Percentiles rank a stretch among this genome's conserved stretches.
These are phyloP conservation scores for Syrista parreyssii DNA, from an alignment of 2,888 invertebrate genomes.

Conservation along the genomic window DNA sequence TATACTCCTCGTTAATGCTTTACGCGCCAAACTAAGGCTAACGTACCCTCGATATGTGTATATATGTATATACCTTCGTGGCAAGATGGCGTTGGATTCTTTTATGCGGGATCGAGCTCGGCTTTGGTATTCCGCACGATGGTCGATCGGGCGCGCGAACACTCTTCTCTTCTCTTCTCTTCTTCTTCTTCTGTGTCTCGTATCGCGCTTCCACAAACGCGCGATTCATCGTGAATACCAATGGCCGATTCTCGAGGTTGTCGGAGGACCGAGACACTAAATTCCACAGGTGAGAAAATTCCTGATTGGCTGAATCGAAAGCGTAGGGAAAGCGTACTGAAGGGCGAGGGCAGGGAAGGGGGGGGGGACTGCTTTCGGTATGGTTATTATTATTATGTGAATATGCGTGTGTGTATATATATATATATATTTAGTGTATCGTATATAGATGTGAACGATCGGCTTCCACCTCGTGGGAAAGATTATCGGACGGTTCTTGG, in stretches of 20 bases:
- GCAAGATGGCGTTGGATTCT: no score
- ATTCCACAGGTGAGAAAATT: background rate
- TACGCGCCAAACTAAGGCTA: no score
- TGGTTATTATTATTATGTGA: background rate
- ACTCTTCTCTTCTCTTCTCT: constrained; percentile 11
- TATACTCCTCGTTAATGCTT: no score
- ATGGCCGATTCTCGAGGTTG: background rate
- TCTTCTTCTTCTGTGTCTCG: constrained; percentile 18
- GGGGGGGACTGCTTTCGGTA: background rate
- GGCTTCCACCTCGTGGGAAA: background rate
- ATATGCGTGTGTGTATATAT: background rate
- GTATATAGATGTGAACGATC: background rate
- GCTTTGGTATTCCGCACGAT: background rate
- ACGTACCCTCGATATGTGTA: no score
- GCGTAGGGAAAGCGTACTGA: background rate
- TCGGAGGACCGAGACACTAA: background rate
- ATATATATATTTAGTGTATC: background rate
- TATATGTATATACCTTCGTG: no score
- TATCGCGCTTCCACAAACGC: constrained; percentile 15
- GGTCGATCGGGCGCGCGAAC: constrained; percentile 10
- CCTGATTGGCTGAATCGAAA: background rate
- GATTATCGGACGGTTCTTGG: constrained; percentile 21
- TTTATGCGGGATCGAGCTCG: constrained; percentile 6
- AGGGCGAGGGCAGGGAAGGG: background rate
- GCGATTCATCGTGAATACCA: background rate